phyloP scores from a whole-genome alignment of 2,797 vertebrate species.

The Miichthys miiuy region DNA sequence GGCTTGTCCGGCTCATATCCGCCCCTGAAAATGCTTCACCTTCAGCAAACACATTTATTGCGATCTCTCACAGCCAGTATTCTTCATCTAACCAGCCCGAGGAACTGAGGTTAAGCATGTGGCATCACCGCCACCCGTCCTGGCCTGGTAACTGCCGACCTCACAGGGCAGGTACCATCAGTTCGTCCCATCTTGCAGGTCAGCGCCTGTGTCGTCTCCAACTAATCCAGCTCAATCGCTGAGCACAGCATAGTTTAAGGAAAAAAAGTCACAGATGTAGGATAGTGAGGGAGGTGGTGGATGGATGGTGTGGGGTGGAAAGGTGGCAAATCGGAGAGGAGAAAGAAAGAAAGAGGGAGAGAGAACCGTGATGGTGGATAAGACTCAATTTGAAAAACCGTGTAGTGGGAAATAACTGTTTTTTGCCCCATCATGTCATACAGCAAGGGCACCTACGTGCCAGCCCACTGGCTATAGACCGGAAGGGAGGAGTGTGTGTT shows the following conservation, averaged over 20 bases:
- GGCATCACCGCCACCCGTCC: constrained; percentile 31
- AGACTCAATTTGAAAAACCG: constrained; percentile 83
- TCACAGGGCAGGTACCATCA: constrained; percentile 65
- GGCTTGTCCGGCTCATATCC: neutral
- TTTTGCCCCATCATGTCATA: constrained; percentile 84
- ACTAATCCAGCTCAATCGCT: constrained; percentile 75
- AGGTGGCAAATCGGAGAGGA: constrained; percentile 34
- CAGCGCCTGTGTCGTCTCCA: constrained; percentile 29
- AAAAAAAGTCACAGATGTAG: constrained; percentile 49
- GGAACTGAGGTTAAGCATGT: constrained; percentile 64
- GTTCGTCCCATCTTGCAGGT: constrained; percentile 71
- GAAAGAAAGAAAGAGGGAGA: constrained; percentile 34
- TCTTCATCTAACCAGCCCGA: constrained; percentile 21
- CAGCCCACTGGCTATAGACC: constrained; percentile 59
- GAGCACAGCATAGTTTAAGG: constrained; percentile 79
- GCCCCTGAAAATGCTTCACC: constrained; percentile 31
- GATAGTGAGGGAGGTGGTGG: constrained; percentile 37
- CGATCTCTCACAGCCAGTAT: constrained; percentile 6
- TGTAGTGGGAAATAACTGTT: constrained; percentile 84
- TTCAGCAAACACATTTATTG: constrained; percentile 36
- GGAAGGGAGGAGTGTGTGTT: constrained; percentile 27
- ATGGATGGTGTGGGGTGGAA: constrained; percentile 42
- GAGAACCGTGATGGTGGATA: constrained; percentile 71
- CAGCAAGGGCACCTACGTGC: constrained; percentile 77
- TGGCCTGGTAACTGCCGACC: constrained; percentile 54